A percentile compares a stretch with the other conserved stretches of the same genome.
Evolutionary conservation across 2,888 invertebrate species (phyloP).

Genomic region (Protophormia terraenovae): DNA sequence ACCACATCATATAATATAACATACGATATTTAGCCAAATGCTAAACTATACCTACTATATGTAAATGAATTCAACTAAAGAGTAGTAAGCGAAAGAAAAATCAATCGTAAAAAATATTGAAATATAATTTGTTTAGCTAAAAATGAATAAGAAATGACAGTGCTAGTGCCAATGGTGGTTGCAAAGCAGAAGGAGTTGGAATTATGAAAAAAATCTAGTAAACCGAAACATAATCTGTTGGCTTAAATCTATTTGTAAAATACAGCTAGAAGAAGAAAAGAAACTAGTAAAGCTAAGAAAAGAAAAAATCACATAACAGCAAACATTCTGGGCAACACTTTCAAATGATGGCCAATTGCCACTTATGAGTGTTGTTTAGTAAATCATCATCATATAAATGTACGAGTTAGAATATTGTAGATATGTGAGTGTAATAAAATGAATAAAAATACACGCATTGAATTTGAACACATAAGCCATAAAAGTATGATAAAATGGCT

Average conservation of each 20-base stretch:
- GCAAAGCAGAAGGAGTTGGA: constrained; percentile 3
- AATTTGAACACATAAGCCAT: background rate
- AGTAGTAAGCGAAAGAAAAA: constrained; percentile 9
- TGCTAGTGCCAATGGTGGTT: background rate
- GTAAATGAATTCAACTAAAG: background rate
- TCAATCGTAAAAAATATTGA: constrained; percentile 64
- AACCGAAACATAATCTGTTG: constrained; percentile 60
- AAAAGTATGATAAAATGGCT: background rate
- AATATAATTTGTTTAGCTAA: constrained; percentile 52
- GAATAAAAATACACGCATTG: background rate
- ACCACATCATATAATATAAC: background rate
- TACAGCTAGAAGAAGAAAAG: constrained; percentile 11
- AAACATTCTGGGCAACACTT: constrained; percentile 60
- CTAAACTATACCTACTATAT: background rate
- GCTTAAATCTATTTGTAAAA: constrained; percentile 57
- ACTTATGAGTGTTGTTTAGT: constrained; percentile 61
- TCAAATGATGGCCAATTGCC: constrained; percentile 67
- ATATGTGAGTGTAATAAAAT: background rate
- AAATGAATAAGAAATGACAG: constrained; percentile 33
- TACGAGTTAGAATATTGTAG: background rate
- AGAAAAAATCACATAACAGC: constrained; percentile 27
- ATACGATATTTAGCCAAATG: background rate
- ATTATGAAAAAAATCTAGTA: constrained; percentile 36
- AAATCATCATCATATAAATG: constrained; percentile 41
- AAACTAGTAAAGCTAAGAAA: background rate